A percentile compares a stretch with the other conserved stretches of the same genome.
phyloP scores from a whole-genome alignment of 2,113 vertebrate genomes.

The Festucalex cinctus region DNA sequence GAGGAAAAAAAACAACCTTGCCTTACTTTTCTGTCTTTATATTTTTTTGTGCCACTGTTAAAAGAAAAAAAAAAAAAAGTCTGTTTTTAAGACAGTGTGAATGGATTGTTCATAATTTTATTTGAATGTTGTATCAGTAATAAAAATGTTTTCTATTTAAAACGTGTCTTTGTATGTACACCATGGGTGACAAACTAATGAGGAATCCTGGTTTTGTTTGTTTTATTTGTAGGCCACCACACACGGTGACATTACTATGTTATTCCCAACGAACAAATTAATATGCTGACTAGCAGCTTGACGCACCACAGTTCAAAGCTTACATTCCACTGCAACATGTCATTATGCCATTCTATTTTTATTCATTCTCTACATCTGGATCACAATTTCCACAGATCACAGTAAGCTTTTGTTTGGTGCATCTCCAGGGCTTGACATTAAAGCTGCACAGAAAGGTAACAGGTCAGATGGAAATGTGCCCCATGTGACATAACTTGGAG shows the following conservation, averaged over 20 bases:
- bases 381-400: neutral
- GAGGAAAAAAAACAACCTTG: too few species aligned
- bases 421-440: neutral
- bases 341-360: neutral
- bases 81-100: slow-evolving; percentile 58
- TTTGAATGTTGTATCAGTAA: slow-evolving; percentile 57
- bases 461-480: slow-evolving; percentile 17
- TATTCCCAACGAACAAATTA: neutral
- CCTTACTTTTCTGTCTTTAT: slow-evolving; percentile 67
- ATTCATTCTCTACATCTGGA: neutral
- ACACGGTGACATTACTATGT: neutral
- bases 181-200: neutral
- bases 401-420: neutral
- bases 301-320: neutral
- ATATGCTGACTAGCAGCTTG: slow-evolving; percentile 3
- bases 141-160: slow-evolving; percentile 51
- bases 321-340: slow-evolving; percentile 11
- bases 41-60: slow-evolving; percentile 66
- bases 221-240: neutral
- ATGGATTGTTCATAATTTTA: slow-evolving; percentile 61
- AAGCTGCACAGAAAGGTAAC: slow-evolving; percentile 9
- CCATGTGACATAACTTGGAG: slow-evolving; percentile 17
- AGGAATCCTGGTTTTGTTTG: neutral
- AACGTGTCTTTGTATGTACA: neutral
- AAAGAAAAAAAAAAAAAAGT: slow-evolving; percentile 33